These are phyloP conservation scores for Dendrolimus punctatus DNA, from an alignment of 1,140 invertebrate species.

Conservation along the genomic window DNA sequence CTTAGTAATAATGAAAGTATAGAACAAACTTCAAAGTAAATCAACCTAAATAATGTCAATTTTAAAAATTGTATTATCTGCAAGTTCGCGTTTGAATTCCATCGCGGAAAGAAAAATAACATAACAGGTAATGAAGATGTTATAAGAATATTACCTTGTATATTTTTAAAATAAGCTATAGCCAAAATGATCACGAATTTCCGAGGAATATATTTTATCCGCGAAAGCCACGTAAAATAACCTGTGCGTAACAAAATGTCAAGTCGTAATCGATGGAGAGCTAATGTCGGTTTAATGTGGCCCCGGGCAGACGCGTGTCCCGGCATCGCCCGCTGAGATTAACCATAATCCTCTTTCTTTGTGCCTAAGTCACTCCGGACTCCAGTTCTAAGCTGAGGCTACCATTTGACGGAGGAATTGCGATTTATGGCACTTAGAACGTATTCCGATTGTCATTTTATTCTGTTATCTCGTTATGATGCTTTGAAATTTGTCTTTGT, in stretches of 20 bases:
- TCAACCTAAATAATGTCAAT: no score
- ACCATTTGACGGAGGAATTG: conserved; percentile 33
- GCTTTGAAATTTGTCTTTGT: not conserved
- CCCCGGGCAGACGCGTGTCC: conserved; percentile 41
- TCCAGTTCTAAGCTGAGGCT: conserved; percentile 20
- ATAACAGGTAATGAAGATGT: no score
- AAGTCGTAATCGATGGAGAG: conserved; percentile 40
- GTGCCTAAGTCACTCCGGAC: conserved; percentile 38
- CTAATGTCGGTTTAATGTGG: conserved; percentile 57
- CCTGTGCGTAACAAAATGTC: conserved; percentile 17
- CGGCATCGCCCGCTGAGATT: conserved; percentile 45
- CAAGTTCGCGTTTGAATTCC: no score
- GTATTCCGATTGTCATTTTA: conserved; percentile 10
- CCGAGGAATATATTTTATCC: not conserved
- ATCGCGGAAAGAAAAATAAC: no score
- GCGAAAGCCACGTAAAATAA: not conserved
- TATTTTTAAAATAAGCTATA: no score
- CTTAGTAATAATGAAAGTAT: no score
- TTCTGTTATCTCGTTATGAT: conserved; percentile 7
- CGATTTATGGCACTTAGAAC: conserved; percentile 21
- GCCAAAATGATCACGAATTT: not conserved
- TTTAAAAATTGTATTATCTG: no score
- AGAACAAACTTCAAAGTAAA: no score
- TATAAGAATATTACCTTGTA: no score
- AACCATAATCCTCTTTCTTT: conserved; percentile 51